A percentile compares a stretch with the other conserved stretches of the same genome.
These are phyloP conservation scores for Peromyscus eremicus DNA, from an alignment of 2,797 vertebrate genomes.

Conservation along the genomic window DNA sequence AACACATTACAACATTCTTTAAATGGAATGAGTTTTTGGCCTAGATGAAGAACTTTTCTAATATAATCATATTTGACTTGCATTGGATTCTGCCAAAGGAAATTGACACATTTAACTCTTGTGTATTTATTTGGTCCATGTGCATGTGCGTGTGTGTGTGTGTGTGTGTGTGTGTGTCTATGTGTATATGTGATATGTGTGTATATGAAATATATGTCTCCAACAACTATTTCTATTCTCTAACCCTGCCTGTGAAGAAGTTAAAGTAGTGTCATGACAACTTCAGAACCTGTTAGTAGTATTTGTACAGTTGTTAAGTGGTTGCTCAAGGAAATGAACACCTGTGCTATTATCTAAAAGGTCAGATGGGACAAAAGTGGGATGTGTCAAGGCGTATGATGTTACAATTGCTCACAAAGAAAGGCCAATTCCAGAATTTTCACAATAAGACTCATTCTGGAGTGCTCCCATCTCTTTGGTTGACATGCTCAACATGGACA, in stretches of 20 bases:
- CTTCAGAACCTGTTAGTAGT: background rate
- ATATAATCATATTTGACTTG: constrained; percentile 19
- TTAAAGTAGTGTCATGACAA: background rate
- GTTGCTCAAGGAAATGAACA: background rate
- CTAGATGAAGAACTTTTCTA: background rate
- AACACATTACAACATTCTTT: background rate
- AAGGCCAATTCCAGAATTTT: constrained; percentile 38
- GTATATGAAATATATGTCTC: background rate
- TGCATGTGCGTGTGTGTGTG: background rate
- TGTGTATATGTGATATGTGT: background rate
- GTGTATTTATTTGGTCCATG: background rate
- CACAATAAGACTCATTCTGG: background rate
- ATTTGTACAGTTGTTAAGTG: constrained; percentile 38
- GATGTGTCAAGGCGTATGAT: background rate
- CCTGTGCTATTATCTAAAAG: constrained; percentile 42
- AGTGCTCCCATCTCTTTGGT: background rate
- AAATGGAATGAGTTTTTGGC: constrained; percentile 39
- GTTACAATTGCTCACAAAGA: background rate
- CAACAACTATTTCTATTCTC: background rate
- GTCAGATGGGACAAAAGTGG: constrained; percentile 11
- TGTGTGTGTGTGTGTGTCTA: background rate
- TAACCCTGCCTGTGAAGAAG: background rate
- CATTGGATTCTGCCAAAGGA: constrained; percentile 33
- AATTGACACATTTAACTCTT: background rate
- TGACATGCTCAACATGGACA: background rate